Evolutionary conservation across 2,888 invertebrate species (phyloP), one percentile per base, ranked within the genome.

Genomic region (Muscina levida): DNA sequence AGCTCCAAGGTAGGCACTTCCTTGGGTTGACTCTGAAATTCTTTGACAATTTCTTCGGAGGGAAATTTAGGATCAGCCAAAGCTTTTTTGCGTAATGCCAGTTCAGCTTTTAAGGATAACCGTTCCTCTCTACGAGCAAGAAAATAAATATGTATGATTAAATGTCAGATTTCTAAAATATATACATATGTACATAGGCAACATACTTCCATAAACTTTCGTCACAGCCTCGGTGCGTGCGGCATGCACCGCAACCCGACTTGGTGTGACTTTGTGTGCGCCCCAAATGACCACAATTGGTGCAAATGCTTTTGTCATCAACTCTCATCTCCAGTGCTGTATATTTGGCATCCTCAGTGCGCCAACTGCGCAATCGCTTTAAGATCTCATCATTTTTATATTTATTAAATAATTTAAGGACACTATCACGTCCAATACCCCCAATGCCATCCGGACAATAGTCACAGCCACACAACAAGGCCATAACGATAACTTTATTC

Each of bases 401-500:
- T 70, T 92, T 92, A 82, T 93, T 92, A 70, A 96, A 93, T 74
- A 95, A 93, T 83, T 95, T 94, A 1, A 95, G 86, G 5, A 94
- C 95, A 1, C 94, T 93, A 82, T 96, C 95, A 81, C 94, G 94
- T 0, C 98, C 97, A 65, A 95, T 92, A 0, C 95, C 95, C 44
- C 91, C 92, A 81, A 97, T 90, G 84, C 97, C 96, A 3, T 94
- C 94, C 0, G 92, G 92, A 56, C 93, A 93, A 88, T 97, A 97
- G 90, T 98, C 98, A 87, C 97, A 97, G 0, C 97, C 97, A 84
- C 96, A 95, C 1, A 98, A 91, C 37, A 98, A 88, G 5, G 97
- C 97, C 86, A 97, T 91, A 0, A 95, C 96, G 77, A 98, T 93
- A 89, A 97, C 93, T 89, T 96, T 96, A 83, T 95, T 93, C 82